Conservation (phyloP, 2,797 vertebrate genomes). For the Dermochelys coriacea region DNA sequence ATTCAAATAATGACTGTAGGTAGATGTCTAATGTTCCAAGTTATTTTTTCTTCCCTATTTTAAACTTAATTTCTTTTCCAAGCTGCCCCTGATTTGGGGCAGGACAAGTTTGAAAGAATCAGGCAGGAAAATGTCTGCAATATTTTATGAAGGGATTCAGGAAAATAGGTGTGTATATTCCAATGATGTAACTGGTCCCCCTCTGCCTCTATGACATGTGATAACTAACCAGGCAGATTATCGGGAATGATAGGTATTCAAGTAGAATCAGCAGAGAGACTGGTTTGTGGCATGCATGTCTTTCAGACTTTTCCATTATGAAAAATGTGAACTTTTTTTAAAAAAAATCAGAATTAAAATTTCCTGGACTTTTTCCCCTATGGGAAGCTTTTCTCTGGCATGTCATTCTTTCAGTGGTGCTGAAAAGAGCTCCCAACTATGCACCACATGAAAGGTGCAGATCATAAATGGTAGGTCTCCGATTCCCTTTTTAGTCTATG, state of each 20-base stretch:
- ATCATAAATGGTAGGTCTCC: not conserved
- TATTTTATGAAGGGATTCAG: not conserved
- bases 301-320: not conserved
- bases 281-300: not conserved
- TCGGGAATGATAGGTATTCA: not conserved
- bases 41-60: not conserved
- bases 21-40: not conserved
- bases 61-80: not conserved
- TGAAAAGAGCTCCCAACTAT: not conserved
- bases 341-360: not conserved
- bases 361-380: not conserved
- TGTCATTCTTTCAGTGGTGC: not conserved
- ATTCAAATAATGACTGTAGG: not conserved
- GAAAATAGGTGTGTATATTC: not conserved
- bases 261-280: not conserved
- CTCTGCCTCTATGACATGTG: not conserved
- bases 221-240: not conserved
- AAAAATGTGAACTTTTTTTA: not conserved
- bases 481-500: not conserved
- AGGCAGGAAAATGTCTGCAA: not conserved
- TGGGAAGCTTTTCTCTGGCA: not conserved
- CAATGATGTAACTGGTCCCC: not conserved
- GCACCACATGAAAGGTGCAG: not conserved
- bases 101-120: not conserved
- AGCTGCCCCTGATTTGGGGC: not conserved